These are phyloP conservation scores for Cyrtodaria siliqua DNA, from an alignment of 2,888 invertebrate species.

Conservation along the genomic window DNA sequence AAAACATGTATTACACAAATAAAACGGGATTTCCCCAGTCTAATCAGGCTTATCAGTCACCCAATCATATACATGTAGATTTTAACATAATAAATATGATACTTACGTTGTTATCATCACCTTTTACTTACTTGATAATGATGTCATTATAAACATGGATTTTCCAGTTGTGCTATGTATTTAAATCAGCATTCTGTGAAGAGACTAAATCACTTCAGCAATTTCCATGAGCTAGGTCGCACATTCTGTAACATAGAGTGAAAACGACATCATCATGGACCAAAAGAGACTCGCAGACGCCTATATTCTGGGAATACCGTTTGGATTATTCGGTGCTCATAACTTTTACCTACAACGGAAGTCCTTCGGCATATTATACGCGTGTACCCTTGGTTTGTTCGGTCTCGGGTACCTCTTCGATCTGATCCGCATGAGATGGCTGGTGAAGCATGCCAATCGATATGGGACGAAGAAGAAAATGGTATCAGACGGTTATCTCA, in stretches of 20 bases:
- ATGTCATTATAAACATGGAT: too few relatives aligned
- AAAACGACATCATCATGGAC: slow-evolving; percentile 42
- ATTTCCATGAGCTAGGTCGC: not conserved
- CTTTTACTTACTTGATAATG: too few relatives aligned
- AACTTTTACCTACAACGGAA: slow-evolving; percentile 66
- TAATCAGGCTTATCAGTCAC: too few relatives aligned
- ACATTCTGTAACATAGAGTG: too few relatives aligned
- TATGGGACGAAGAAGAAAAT: slow-evolving; percentile 50
- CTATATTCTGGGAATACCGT: slow-evolving; percentile 60
- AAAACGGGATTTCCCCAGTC: too few relatives aligned
- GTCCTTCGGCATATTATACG: slow-evolving; percentile 64
- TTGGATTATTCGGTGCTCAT: slow-evolving; percentile 62
- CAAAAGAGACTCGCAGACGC: slow-evolving; percentile 61
- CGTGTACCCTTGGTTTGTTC: slow-evolving; percentile 65
- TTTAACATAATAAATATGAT: too few relatives aligned
- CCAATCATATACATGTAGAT: too few relatives aligned
- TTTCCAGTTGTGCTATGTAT: too few relatives aligned
- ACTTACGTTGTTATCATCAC: too few relatives aligned
- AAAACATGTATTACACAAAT: too few relatives aligned
- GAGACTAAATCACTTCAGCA: too few relatives aligned
- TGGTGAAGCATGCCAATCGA: slow-evolving; percentile 63
- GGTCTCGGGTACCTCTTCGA: slow-evolving; percentile 68
- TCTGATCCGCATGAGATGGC: slow-evolving; percentile 59
- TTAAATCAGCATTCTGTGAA: too few relatives aligned
- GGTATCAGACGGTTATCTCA: slow-evolving; percentile 54